Evolutionary conservation across 1,140 invertebrate genomes (phyloP).

Genomic region (Bombus impatiens): DNA sequence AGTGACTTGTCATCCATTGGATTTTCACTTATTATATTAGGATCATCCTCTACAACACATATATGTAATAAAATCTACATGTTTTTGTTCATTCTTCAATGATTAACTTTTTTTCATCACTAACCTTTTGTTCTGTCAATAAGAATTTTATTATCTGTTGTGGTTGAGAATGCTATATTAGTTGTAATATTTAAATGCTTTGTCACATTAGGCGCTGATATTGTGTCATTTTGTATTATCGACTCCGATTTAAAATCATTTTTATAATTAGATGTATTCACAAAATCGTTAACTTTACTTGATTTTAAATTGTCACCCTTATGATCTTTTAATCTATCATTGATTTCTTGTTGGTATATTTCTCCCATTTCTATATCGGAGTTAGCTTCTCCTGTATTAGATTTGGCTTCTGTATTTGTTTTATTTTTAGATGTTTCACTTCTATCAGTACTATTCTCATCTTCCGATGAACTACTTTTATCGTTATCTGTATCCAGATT

Average conservation of each 20-base stretch:
- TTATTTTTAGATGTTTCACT: slow-evolving; percentile 86
- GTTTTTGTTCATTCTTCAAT: background rate
- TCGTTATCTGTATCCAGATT: slow-evolving; percentile 68
- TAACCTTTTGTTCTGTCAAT: slow-evolving; percentile 39
- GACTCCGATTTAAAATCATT: too few relatives aligned
- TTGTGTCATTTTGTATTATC: background rate
- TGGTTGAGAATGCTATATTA: background rate
- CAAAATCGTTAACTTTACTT: background rate
- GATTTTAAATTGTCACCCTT: background rate
- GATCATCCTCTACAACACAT: slow-evolving; percentile 54
- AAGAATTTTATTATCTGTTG: background rate
- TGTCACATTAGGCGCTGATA: too few relatives aligned
- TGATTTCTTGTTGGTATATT: background rate
- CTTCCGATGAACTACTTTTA: slow-evolving; percentile 76
- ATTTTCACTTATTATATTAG: slow-evolving; percentile 6
- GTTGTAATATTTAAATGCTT: background rate
- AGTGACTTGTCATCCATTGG: background rate
- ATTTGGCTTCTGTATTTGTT: slow-evolving; percentile 84
- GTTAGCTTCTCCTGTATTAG: slow-evolving; percentile 70
- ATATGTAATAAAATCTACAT: slow-evolving; percentile 43
- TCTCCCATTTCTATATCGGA: background rate
- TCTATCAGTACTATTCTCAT: slow-evolving; percentile 84
- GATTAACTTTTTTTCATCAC: slow-evolving; percentile 38
- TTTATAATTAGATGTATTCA: background rate
- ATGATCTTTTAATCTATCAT: background rate